phyloP scores from a whole-genome alignment of 2,797 vertebrate genomes.

The Ptychadena robeensis region DNA sequence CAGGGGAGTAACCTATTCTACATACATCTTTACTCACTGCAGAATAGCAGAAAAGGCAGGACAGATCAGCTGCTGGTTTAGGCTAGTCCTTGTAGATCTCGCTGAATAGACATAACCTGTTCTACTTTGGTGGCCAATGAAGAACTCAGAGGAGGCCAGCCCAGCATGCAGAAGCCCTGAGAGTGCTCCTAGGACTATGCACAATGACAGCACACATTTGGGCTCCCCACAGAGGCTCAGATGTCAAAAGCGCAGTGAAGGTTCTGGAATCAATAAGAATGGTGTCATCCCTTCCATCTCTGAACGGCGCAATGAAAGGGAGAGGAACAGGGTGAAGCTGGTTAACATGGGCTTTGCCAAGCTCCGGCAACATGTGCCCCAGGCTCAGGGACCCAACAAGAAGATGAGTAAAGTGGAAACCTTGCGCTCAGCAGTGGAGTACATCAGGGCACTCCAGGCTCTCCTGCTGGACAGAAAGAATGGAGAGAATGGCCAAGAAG shows the following conservation, averaged over 20 bases:
- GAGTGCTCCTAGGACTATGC: slow-evolving; percentile 21
- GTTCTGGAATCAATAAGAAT: slow-evolving; percentile 76
- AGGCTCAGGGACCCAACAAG: slow-evolving; percentile 90
- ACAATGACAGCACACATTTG: slow-evolving; percentile 66
- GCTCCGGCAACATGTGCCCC: slow-evolving; percentile 91
- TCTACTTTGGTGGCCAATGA: slow-evolving; percentile 36
- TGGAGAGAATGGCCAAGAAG: slow-evolving; percentile 22
- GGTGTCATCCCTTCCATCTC: slow-evolving; percentile 84
- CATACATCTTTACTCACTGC: slow-evolving; percentile 52
- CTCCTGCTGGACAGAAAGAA: slow-evolving; percentile 81
- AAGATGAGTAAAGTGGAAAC: slow-evolving; percentile 99
- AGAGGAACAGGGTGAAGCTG: slow-evolving; percentile 92
- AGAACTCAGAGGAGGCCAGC: slow-evolving; percentile 31
- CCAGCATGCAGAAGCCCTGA: slow-evolving; percentile 2
- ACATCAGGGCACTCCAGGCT: slow-evolving; percentile 91
- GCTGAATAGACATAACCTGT: slow-evolving; percentile 35
- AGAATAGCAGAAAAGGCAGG: slow-evolving; percentile 31
- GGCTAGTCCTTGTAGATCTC: slow-evolving; percentile 8
- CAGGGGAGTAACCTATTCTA: slow-evolving; percentile 51
- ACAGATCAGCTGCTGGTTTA: slow-evolving; percentile 11
- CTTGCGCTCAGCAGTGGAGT: slow-evolving; percentile 92
- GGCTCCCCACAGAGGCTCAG: slow-evolving; percentile 88
- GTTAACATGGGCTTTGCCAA: slow-evolving; percentile 98
- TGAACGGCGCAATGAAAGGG: slow-evolving; percentile 90
- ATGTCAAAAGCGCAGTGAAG: slow-evolving; percentile 85